These are phyloP conservation scores for Styela plicata DNA, from an alignment of 23 tunicate genomes.

Conservation along the genomic window DNA sequence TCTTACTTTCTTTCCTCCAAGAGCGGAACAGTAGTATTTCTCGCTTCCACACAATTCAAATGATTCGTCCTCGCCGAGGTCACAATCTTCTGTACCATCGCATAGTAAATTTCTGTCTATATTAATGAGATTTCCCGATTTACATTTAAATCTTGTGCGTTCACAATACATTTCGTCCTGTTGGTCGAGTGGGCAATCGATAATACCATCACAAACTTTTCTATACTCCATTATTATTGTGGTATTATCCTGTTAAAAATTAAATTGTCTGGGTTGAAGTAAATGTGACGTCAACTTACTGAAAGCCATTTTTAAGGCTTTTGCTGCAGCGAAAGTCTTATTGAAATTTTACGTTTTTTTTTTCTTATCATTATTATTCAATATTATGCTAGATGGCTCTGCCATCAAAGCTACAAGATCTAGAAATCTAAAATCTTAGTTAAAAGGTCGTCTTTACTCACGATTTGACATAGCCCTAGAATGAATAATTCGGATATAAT, in stretches of 20 bases:
- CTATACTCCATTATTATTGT: background rate
- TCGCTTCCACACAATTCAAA: conserved; percentile 29
- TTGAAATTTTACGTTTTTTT: too few relatives aligned
- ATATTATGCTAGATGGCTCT: too few relatives aligned
- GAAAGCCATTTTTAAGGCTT: too few relatives aligned
- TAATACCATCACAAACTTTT: background rate
- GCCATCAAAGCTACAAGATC: too few relatives aligned
- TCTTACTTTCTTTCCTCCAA: conserved; percentile 46
- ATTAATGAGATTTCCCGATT: background rate
- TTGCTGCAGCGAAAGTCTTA: too few relatives aligned
- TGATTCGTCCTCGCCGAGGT: conserved; percentile 50
- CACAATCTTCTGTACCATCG: conserved; percentile 70
- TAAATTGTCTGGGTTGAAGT: too few relatives aligned
- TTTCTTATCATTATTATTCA: too few relatives aligned
- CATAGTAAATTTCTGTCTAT: conserved; percentile 23
- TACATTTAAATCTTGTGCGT: background rate
- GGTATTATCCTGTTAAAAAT: background rate
- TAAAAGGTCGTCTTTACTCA: too few relatives aligned
- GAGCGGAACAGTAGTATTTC: conserved; percentile 53
- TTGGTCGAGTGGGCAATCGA: background rate
- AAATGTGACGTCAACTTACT: too few relatives aligned
- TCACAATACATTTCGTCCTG: conserved; percentile 21
- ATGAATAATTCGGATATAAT: too few relatives aligned
- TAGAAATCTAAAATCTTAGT: too few relatives aligned
- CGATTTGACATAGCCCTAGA: too few relatives aligned